Conservation (phyloP, 2,888 invertebrate genomes). For the Aromia moschata region DNA sequence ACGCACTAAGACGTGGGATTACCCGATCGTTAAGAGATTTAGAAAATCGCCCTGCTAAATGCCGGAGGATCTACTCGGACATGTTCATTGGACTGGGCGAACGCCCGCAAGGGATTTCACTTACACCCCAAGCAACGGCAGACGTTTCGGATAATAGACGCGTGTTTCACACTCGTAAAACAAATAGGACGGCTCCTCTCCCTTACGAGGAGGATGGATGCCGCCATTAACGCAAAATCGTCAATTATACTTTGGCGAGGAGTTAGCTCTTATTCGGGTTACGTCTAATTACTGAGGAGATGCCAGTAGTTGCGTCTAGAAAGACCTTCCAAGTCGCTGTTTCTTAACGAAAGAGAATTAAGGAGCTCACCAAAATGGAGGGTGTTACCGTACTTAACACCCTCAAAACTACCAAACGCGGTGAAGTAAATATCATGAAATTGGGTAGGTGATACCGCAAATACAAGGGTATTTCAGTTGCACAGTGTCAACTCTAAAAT, state of each 20-base stretch:
- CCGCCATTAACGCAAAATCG: constrained; percentile 20
- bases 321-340: too few relatives aligned
- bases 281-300: too few relatives aligned
- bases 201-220: constrained; percentile 25
- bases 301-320: too few relatives aligned
- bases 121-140: constrained; percentile 9
- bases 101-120: constrained; percentile 25
- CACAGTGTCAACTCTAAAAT: too few relatives aligned
- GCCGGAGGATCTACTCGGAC: constrained; percentile 57
- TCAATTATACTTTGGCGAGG: constrained; percentile 6
- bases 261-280: neutral
- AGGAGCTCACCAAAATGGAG: too few relatives aligned
- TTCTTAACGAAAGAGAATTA: too few relatives aligned
- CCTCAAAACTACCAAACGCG: too few relatives aligned
- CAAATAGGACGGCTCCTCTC: constrained; percentile 31
- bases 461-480: too few relatives aligned
- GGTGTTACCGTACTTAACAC: too few relatives aligned
- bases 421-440: too few relatives aligned
- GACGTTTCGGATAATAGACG: constrained; percentile 27
- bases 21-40: constrained; percentile 59
- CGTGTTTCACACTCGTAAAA: constrained; percentile 32
- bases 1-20: constrained; percentile 53
- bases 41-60: constrained; percentile 59
- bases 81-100: constrained; percentile 50
- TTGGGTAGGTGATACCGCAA: too few relatives aligned